Percentiles rank a stretch among this genome's conserved stretches.
phyloP scores from a whole-genome alignment of 2,888 invertebrate genomes.

The Chesias legatella region DNA sequence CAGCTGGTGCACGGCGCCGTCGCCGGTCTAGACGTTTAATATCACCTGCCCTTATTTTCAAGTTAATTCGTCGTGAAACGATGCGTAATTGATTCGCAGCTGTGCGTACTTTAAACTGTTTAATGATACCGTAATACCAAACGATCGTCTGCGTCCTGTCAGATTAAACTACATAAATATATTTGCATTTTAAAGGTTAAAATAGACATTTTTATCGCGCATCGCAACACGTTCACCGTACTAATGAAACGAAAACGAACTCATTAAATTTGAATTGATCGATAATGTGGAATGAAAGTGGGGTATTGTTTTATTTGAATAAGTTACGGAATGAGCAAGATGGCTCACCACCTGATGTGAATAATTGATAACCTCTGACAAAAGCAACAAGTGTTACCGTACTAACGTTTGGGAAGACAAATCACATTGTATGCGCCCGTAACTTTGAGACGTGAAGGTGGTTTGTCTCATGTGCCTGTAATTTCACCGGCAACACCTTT shows the following conservation, averaged over 20 bases:
- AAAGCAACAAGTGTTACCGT: too few species aligned
- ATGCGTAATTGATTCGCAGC: conserved; percentile 40
- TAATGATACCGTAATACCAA: conserved; percentile 12
- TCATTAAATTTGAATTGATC: not conserved
- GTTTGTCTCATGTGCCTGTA: too few species aligned
- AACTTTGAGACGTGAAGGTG: too few species aligned
- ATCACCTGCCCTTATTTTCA: conserved; percentile 39
- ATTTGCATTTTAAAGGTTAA: conserved; percentile 2
- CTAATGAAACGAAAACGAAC: not conserved
- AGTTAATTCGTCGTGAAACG: conserved; percentile 38
- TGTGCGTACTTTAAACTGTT: conserved; percentile 22
- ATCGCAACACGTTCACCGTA: not conserved
- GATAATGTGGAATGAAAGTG: not conserved
- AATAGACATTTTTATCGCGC: conserved; percentile 1
- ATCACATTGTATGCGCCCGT: too few species aligned
- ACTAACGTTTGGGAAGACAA: too few species aligned
- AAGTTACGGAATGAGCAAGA: too few species aligned
- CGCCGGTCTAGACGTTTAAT: conserved; percentile 24
- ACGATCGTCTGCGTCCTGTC: conserved; percentile 12
- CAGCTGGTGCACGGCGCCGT: conserved; percentile 42
- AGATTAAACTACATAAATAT: conserved; percentile 4
- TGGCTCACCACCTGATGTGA: too few species aligned
- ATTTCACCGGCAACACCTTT: too few species aligned
- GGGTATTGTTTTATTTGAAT: too few species aligned
- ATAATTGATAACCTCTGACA: too few species aligned